phyloP scores from a whole-genome alignment of 2,797 vertebrate genomes.

The Mormyrus proboscirostris region DNA sequence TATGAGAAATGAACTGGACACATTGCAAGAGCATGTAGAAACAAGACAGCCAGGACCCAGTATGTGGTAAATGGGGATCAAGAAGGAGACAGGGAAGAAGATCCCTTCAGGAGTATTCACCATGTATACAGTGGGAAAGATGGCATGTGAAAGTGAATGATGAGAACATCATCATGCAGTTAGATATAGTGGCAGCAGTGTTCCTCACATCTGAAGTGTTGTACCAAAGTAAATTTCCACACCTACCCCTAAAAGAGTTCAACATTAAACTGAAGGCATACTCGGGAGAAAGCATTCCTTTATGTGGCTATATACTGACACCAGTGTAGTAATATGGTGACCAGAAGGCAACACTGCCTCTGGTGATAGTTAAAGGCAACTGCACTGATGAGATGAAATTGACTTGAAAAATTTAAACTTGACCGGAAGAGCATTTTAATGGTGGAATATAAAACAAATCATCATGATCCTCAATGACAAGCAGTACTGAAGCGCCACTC shows the following conservation, averaged over 20 bases:
- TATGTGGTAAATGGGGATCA: not conserved
- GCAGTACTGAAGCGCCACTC: not conserved
- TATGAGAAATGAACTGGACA: not conserved
- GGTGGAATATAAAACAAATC: not conserved
- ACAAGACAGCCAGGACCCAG: not conserved
- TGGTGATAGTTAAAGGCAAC: not conserved
- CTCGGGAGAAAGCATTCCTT: not conserved
- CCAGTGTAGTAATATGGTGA: not conserved
- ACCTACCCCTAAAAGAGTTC: not conserved
- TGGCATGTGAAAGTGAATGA: not conserved
- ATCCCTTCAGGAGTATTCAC: not conserved
- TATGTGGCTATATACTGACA: not conserved
- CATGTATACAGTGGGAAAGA: not conserved
- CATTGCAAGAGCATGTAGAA: not conserved
- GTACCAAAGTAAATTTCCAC: not conserved
- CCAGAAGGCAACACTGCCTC: not conserved
- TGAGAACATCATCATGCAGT: not conserved
- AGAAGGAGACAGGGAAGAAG: not conserved
- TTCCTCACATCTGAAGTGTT: not conserved
- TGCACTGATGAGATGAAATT: not conserved
- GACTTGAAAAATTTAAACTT: not conserved
- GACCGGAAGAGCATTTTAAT: not conserved
- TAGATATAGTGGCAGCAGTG: not conserved
- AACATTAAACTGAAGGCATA: not conserved
- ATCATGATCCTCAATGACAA: not conserved